Evolutionary conservation across 2,888 invertebrate species (phyloP), one percentile per base, ranked within the genome.

Genomic region (Tupiocoris notatus): DNA sequence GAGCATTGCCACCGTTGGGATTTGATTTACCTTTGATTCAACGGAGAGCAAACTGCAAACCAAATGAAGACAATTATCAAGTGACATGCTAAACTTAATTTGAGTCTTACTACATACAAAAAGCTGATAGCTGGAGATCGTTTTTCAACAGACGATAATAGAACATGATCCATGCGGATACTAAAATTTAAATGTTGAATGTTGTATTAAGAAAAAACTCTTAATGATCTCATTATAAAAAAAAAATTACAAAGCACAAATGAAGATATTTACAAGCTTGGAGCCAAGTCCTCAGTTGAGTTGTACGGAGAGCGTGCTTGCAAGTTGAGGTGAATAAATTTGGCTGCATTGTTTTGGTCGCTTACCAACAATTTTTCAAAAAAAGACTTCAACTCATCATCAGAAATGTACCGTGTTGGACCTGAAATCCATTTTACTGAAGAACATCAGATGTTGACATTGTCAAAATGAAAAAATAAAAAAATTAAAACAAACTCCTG

Each of bases 291-390:
- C 16, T 85, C 87, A 71, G 85, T 85, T 17, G 90, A 90, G 66
- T 88, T 87, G 7, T 92, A 90, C 1, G 89, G 88, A 0, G 93
- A 93, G 83, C 89, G 89, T 79, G 89, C 90, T 85, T 94, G 94
- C 78, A 89, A 86, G 83, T 93, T 91, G 1, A 93, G 82, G 0
- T 87, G 89, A n/a, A 93, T 86, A 80, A 88, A 87, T 82, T 85
- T 89, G 3, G 90, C 88, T 58, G 91, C 91, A 83, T 92, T 93
- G 83, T 92, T 93, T 0, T 84, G 84, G 82, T 94, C 94, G 82
- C 91, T 90, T 75, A 86, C 87, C 76, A 91, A 86, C 20, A 94
- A 84, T 71, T 88, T 88, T 84, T 94, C 93, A 17, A 92, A 89
- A 68, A 93, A 85, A 62, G 88, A 87, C 81, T 89, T 87, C 61